Evolutionary conservation across 2,113 vertebrate genomes (phyloP).

Genomic region (Sardina pilchardus): DNA sequence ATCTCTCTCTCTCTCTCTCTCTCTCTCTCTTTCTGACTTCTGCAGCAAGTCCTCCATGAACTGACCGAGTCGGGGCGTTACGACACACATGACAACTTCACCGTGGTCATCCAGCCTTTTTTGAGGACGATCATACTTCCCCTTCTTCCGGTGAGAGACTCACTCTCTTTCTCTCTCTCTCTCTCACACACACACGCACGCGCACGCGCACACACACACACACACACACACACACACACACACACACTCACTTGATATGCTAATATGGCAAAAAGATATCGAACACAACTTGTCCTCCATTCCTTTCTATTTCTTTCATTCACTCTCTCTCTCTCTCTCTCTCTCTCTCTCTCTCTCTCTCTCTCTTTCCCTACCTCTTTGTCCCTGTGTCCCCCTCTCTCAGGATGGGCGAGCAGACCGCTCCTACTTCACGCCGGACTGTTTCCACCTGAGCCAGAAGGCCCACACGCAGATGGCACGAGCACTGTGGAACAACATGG

Average conservation of each 20-base stretch:
- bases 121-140: constrained; percentile 61
- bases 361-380: neutral
- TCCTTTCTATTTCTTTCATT: neutral
- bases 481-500: constrained; percentile 87
- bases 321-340: too few relatives aligned
- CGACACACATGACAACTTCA: constrained; percentile 75
- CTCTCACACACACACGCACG: too few relatives aligned
- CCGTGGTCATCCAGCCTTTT: constrained; percentile 82
- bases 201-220: too few relatives aligned
- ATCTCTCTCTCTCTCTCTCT: too few relatives aligned
- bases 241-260: neutral
- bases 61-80: constrained; percentile 77
- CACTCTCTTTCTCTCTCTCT: neutral
- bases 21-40: neutral
- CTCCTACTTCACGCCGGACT: constrained; percentile 87
- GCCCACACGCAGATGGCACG: constrained; percentile 81
- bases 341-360: too few relatives aligned
- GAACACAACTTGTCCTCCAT: too few relatives aligned
- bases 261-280: too few relatives aligned
- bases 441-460: constrained; percentile 85
- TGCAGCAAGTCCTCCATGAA: constrained; percentile 70
- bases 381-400: constrained; percentile 12
- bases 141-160: neutral
- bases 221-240: neutral
- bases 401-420: constrained; percentile 78